Percentiles rank a stretch among this genome's conserved stretches.
These are phyloP conservation scores for Subanguina moxae DNA, from an alignment of 1,140 invertebrate genomes.

Conservation along the genomic window DNA sequence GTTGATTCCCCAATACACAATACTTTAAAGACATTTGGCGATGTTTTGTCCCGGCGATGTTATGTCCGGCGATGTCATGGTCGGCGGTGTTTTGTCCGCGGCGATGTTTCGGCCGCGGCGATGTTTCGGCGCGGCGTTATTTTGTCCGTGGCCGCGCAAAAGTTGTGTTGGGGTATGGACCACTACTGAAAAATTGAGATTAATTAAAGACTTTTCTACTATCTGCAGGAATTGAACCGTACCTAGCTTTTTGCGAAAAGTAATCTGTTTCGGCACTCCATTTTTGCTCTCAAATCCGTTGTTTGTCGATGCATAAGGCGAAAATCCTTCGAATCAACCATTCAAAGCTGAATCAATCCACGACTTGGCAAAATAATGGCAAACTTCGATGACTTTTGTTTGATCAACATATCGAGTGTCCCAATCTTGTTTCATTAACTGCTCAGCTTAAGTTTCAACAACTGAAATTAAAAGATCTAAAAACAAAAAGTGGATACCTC, in stretches of 20 bases:
- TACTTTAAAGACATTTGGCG: too few relatives aligned
- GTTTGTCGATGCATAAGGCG: background rate
- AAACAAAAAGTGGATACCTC: background rate
- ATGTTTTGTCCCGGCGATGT: too few relatives aligned
- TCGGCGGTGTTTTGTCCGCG: too few relatives aligned
- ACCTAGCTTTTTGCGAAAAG: background rate
- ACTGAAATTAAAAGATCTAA: background rate
- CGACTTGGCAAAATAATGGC: background rate
- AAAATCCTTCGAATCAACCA: conserved; percentile 1
- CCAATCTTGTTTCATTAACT: background rate
- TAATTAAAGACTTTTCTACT: too few relatives aligned
- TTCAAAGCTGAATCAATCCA: background rate
- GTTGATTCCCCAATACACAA: too few relatives aligned
- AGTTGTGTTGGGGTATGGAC: too few relatives aligned
- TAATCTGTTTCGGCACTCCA: background rate
- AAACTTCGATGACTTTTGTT: background rate
- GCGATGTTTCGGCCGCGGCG: too few relatives aligned
- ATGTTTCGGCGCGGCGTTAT: too few relatives aligned
- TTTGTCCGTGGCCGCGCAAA: too few relatives aligned
- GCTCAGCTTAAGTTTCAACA: background rate
- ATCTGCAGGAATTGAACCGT: background rate
- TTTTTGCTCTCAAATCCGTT: background rate
- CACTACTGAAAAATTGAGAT: too few relatives aligned
- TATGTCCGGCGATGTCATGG: too few relatives aligned
- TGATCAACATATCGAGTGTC: background rate